Conservation (phyloP, 2,113 vertebrate species). For the Phycodurus eques region DNA sequence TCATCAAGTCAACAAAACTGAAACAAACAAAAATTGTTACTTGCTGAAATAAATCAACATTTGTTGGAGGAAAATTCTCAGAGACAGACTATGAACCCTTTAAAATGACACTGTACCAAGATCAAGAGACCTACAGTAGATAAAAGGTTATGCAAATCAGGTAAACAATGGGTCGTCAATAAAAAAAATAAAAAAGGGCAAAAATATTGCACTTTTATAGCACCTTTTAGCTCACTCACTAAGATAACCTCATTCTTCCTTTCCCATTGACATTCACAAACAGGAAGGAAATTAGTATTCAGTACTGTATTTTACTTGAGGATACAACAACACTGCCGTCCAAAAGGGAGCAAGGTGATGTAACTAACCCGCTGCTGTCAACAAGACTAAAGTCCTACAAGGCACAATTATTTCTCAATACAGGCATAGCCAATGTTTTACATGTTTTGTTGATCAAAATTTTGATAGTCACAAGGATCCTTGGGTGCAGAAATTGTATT, state of each 20-base stretch:
- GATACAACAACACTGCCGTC: not conserved
- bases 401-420: not conserved
- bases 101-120: not conserved
- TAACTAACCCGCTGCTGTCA: not conserved
- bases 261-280: not conserved
- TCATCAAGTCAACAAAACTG: not conserved
- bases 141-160: not conserved
- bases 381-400: too few relatives aligned
- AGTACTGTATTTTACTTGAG: not conserved
- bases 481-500: too few relatives aligned
- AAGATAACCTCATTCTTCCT: not conserved
- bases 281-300: not conserved
- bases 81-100: not conserved
- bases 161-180: not conserved
- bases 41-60: not conserved
- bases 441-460: too few relatives aligned
- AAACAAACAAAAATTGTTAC: not conserved
- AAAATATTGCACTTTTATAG: too few relatives aligned
- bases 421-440: not conserved
- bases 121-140: not conserved
- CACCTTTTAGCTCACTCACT: not conserved
- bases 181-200: not conserved
- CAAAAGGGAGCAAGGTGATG: not conserved
- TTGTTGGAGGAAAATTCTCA: not conserved
- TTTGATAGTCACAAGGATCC: too few relatives aligned